Conservation (phyloP, 2,888 invertebrate species). For the Ctena decussata region DNA sequence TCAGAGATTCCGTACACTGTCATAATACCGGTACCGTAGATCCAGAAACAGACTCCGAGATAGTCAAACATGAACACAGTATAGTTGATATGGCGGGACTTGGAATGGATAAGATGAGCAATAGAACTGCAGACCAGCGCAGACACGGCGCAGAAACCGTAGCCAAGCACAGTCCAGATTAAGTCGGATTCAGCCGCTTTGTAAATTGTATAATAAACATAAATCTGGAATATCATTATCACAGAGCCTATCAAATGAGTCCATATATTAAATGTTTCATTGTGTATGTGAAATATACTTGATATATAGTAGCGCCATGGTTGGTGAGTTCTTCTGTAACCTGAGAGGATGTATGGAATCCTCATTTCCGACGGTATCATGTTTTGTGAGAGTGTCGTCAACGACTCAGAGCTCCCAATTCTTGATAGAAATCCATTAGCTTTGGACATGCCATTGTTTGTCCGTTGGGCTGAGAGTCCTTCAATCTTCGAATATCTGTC, state of each 20-base stretch:
- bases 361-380: constrained; percentile 75
- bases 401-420: neutral
- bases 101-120: constrained; percentile 70
- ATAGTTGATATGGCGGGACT: constrained; percentile 60
- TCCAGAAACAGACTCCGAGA: constrained; percentile 65
- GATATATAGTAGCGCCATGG: constrained; percentile 78
- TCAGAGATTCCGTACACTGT: constrained; percentile 67
- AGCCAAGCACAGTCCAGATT: constrained; percentile 59
- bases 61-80: constrained; percentile 70
- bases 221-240: constrained; percentile 29
- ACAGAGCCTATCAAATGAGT: constrained; percentile 57
- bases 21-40: constrained; percentile 64
- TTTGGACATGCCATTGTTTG: no score
- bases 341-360: constrained; percentile 72
- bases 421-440: no score
- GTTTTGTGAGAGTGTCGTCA: constrained; percentile 32
- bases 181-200: constrained; percentile 20
- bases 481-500: no score
- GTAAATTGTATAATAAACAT: constrained; percentile 46
- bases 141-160: constrained; percentile 56
- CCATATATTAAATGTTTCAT: constrained; percentile 63
- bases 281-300: constrained; percentile 66
- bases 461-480: no score
- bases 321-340: constrained; percentile 74
- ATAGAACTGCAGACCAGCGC: constrained; percentile 62